Evolutionary conservation across 2,113 vertebrate species (phyloP), one percentile per base, ranked within the genome.

Genomic region (Pseudolaguvia tuberculata): DNA sequence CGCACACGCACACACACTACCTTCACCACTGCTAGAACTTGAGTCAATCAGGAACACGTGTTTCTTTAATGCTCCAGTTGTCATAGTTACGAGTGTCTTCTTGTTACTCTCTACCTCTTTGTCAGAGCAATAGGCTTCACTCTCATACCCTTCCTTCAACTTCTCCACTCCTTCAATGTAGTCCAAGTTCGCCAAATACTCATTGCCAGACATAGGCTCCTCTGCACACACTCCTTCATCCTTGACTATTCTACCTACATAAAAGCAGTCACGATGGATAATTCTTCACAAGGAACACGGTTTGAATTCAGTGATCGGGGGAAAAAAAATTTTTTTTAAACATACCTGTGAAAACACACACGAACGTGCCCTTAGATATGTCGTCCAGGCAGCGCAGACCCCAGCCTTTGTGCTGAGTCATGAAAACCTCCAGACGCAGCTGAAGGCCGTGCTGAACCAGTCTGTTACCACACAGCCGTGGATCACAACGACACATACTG

Each of bases 121-220:
- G 3, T 84, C 83, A 0, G 93, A 93, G 80, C 88, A 93, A 11
- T 88, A 87, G 0, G 89, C 91, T 0, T 93, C 92, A 18, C 92
- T 94, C 80, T 95, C 94, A 11, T 95, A 95, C 17, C 93, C 93
- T 25, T 95, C 93, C 82, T 95, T 95, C 82, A 91, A 91, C 82
- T 93, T 94, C 85, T 94, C 93, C 84, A 93, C 94, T 0, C 92
- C 94, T 86, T 95, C 94, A 0, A 95, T 95, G 80, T 94, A 92
- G 74, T 94, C 94, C 82, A 95, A 83, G 81, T 94, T 94, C n/a
- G 92, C 93, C 4, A 93, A 92, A 53, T 94, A 95, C 1, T 93
- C 92, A 0, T 94, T 92, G 0, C 91, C 92, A 86, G 93, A 92
- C 84, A 92, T 91, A 1, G 91, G 52, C 5, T 91, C 91, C 18